Percentiles rank a stretch among this genome's conserved stretches.
Conservation (phyloP, 2,888 invertebrate genomes). For the Acleris sparsana region DNA sequence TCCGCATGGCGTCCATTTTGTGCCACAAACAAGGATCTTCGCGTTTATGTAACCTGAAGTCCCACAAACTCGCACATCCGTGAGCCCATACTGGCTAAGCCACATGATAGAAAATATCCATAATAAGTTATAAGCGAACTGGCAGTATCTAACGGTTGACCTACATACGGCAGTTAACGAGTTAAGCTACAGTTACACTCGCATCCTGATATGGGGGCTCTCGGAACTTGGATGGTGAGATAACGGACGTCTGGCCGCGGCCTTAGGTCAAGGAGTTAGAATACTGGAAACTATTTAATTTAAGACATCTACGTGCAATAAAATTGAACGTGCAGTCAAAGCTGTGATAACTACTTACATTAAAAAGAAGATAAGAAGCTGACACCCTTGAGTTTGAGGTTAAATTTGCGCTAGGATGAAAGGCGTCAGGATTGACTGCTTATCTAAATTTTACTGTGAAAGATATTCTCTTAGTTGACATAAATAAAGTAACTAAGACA, state of each 20-base stretch:
- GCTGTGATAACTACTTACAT: no score
- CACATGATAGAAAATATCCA: constrained; percentile 34
- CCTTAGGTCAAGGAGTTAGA: constrained; percentile 50
- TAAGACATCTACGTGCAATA: neutral
- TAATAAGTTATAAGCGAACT: constrained; percentile 51
- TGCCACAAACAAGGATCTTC: no score
- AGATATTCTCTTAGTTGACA: no score
- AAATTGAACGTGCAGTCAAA: no score
- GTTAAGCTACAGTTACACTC: constrained; percentile 63
- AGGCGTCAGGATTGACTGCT: no score
- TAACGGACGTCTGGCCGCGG: constrained; percentile 67
- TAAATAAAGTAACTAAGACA: no score
- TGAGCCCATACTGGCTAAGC: neutral
- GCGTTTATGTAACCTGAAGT: no score
- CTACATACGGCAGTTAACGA: constrained; percentile 62
- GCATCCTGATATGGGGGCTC: constrained; percentile 72
- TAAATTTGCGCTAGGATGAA: no score
- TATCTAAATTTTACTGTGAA: no score
- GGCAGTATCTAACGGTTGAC: constrained; percentile 72
- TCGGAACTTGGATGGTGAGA: constrained; percentile 70
- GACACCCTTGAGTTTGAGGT: no score
- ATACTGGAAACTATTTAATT: constrained; percentile 27
- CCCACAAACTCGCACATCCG: constrained; percentile 6
- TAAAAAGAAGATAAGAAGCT: no score
- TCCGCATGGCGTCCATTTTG: no score